Evolutionary conservation across 2,888 invertebrate genomes (phyloP), one percentile per base, ranked within the genome.

Genomic region (Lithophane semibrunnea): DNA sequence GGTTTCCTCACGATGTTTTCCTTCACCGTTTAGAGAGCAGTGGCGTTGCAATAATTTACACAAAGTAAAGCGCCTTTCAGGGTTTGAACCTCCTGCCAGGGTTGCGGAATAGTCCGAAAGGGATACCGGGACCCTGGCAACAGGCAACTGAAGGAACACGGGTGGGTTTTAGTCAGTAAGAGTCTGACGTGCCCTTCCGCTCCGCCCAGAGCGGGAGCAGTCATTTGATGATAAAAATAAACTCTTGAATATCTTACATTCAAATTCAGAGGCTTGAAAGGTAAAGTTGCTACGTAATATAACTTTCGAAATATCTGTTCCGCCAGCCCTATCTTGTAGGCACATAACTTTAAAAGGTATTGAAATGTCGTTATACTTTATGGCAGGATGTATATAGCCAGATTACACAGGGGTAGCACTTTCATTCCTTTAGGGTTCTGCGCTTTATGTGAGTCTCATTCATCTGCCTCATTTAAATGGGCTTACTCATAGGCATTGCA

Each of bases 281-380:
- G 47, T 42, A 7, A 73, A 72, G 8, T 63, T 71, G 7, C 24
- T 56, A 44, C 47, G 0, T 10, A 58, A 65, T 58, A 70, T 47
- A 37, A 70, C 63, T 65, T 77, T 69, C 61, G 29, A 69, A 68
- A 77, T 80, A 80, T 77, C 71, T 65, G 49, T 72, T 52, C 65
- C 52, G 73, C 49, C 67, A 69, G 64, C 86, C 86, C 85, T 87
- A 87, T 86, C 81, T 87, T 61, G 71, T 80, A 79, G 64, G 79
- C 71, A 79, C 82, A 87, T 88, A 88, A 88, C 79, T 88, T 88
- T 88, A 83, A 87, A 86, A 82, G 86, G 82, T 82, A 88, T 88
- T 86, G 80, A 82, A 86, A 76, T 80, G 86, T 82, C 82, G 81
- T 86, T 88, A 86, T 85, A 82, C 77, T 88, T 88, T 87, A 87